Evolutionary conservation across 2,888 invertebrate species (phyloP).

Genomic region (Parasteatoda lunata): DNA sequence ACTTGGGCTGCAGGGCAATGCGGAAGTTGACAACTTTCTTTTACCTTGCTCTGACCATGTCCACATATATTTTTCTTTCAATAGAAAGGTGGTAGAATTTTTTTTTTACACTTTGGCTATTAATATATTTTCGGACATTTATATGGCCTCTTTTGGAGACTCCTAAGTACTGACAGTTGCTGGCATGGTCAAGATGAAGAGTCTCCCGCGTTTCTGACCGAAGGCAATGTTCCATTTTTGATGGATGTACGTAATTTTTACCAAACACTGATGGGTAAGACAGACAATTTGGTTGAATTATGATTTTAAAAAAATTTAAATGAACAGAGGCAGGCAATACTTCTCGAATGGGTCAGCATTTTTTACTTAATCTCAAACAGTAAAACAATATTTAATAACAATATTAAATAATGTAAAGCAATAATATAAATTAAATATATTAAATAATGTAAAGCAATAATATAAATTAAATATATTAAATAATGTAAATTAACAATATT

Average conservation of each 20-base stretch:
- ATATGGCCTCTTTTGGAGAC: constrained; percentile 25
- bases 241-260: constrained; percentile 63
- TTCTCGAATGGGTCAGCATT: no score
- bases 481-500: no score
- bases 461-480: no score
- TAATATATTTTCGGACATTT: constrained; percentile 26
- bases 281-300: no score
- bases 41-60: constrained; percentile 8
- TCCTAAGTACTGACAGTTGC: constrained; percentile 31
- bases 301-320: no score
- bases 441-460: no score
- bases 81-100: constrained; percentile 6
- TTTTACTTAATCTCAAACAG: no score
- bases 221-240: constrained; percentile 43
- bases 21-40: constrained; percentile 66
- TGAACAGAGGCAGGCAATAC: no score
- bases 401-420: no score
- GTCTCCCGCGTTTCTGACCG: constrained; percentile 7
- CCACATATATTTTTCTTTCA: constrained; percentile 16
- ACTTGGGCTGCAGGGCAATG: constrained; percentile 45
- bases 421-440: no score
- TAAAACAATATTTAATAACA: no score
- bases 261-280: not conserved
- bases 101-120: constrained; percentile 11
- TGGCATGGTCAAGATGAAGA: constrained; percentile 46